Percentiles rank a stretch among this genome's conserved stretches.
phyloP scores from a whole-genome alignment of 2,113 vertebrate genomes.

The Opisthocomus hoazin region DNA sequence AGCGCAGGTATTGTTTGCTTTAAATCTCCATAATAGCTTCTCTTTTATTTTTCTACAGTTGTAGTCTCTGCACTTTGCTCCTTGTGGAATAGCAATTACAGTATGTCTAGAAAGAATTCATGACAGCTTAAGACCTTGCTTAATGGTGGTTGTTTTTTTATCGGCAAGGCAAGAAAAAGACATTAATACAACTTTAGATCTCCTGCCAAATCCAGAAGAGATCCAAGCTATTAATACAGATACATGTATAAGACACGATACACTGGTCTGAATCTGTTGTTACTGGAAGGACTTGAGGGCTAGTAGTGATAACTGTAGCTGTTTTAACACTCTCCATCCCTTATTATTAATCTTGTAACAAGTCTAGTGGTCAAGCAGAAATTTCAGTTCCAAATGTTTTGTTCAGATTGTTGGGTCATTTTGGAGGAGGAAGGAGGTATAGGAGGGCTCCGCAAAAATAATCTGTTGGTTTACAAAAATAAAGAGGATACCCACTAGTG shows the following conservation, averaged over 20 bases:
- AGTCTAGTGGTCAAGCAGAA: not conserved
- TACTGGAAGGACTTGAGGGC: not conserved
- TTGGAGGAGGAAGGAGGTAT: not conserved
- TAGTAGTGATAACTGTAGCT: not conserved
- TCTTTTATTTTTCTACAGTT: not conserved
- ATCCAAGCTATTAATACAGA: not conserved
- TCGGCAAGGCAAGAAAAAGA: not conserved
- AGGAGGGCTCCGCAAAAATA: not conserved
- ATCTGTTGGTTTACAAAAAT: not conserved
- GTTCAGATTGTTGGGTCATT: not conserved
- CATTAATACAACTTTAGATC: conserved; percentile 46
- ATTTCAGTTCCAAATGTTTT: not conserved
- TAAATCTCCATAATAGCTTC: not conserved
- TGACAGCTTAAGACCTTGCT: not conserved
- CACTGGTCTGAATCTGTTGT: not conserved
- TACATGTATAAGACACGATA: not conserved
- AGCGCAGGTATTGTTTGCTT: not conserved
- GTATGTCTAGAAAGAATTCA: not conserved
- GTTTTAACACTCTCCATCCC: not conserved
- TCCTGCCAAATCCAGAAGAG: not conserved
- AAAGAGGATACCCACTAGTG: not conserved
- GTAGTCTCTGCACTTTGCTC: not conserved
- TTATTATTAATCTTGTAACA: not conserved
- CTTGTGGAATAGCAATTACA: conserved; percentile 1
- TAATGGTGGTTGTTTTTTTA: not conserved